Evolutionary conservation across 2,113 vertebrate species (phyloP).

Genomic region (Pithys albifrons): DNA sequence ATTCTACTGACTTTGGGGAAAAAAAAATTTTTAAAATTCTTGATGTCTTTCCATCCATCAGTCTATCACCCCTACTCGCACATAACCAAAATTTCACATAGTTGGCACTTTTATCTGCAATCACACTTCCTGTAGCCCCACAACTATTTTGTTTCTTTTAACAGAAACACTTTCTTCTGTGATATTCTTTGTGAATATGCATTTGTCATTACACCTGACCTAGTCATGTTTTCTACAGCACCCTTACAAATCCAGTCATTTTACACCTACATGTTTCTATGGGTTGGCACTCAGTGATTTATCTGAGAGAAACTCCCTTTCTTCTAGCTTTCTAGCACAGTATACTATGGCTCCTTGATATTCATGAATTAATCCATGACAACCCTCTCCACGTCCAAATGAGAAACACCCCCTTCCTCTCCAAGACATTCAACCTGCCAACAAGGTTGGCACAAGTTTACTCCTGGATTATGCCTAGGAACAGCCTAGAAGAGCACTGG

Average conservation of each 20-base stretch:
- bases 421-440: background rate
- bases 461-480: background rate
- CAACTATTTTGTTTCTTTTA: background rate
- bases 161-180: background rate
- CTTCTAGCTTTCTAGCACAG: background rate
- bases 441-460: background rate
- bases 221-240: background rate
- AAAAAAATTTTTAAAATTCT: background rate
- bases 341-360: background rate
- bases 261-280: background rate
- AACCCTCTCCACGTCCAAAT: background rate
- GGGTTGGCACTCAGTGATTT: background rate
- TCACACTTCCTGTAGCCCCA: background rate
- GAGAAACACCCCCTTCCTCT: fast-evolving
- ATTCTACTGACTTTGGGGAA: background rate
- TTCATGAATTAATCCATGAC: background rate
- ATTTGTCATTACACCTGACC: background rate
- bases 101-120: background rate
- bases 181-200: background rate
- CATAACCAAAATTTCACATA: background rate
- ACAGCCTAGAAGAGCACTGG: background rate
- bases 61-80: background rate
- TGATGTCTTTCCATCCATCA: background rate
- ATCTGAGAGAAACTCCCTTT: background rate
- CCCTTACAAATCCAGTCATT: background rate